Evolutionary conservation across 2,113 vertebrate species (phyloP).

Genomic region (Stegastes partitus): DNA sequence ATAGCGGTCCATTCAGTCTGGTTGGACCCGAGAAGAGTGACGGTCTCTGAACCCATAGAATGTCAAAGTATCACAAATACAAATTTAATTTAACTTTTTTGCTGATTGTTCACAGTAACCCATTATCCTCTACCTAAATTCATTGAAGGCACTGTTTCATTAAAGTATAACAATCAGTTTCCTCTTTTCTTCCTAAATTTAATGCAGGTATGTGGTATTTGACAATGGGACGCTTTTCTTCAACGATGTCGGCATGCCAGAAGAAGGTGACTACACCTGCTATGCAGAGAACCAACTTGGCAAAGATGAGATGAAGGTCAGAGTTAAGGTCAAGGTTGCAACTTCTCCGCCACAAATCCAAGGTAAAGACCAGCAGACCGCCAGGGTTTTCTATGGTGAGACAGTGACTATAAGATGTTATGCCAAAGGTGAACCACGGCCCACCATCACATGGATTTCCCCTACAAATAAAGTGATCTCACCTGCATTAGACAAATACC

Average conservation of each 20-base stretch:
- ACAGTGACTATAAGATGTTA: slow-evolving; percentile 84
- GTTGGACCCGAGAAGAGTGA: too few relatives aligned
- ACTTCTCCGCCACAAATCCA: slow-evolving; percentile 83
- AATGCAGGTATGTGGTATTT: slow-evolving; percentile 89
- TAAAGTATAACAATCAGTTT: background rate
- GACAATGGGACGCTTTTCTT: slow-evolving; percentile 93
- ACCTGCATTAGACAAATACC: slow-evolving; percentile 86
- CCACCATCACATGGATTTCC: slow-evolving; percentile 89
- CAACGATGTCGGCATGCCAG: slow-evolving; percentile 88
- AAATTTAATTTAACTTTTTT: too few relatives aligned
- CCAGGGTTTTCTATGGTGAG: slow-evolving; percentile 87
- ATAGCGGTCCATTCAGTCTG: too few relatives aligned
- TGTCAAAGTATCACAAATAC: too few relatives aligned
- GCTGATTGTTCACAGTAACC: too few relatives aligned
- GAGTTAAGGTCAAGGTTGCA: slow-evolving; percentile 85
- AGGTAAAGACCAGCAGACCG: slow-evolving; percentile 67
- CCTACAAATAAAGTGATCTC: slow-evolving; percentile 86
- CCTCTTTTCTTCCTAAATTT: background rate
- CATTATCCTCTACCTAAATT: too few relatives aligned
- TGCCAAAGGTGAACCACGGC: slow-evolving; percentile 87
- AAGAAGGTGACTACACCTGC: slow-evolving; percentile 94
- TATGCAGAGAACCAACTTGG: slow-evolving; percentile 93
- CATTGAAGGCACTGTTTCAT: background rate
- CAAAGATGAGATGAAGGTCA: slow-evolving; percentile 93
- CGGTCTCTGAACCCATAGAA: too few relatives aligned